Evolutionary conservation across 2,888 invertebrate species (phyloP), one percentile per base, ranked within the genome.

Genomic region (Brassicogethes aeneus): DNA sequence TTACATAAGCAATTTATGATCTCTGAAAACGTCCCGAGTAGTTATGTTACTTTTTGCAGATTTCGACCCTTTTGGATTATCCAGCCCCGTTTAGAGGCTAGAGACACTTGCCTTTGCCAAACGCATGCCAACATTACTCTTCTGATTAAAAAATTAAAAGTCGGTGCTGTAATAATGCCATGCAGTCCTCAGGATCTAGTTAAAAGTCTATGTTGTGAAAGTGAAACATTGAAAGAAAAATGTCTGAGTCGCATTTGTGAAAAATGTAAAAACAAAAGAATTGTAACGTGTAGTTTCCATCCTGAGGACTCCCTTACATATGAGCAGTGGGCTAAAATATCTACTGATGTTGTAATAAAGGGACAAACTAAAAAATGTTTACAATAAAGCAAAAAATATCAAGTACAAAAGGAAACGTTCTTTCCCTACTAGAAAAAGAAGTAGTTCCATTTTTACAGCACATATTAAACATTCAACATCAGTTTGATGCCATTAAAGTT

Each of bases 181-280:
- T 10, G 23, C 23, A 23, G 23, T 23, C 23, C 23, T 23, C 23
- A 23, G 23, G 23, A 23, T 23, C 23, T 23, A 23, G 23, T 23
- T 23, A 23, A 23, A 23, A 23, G 23, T 23, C 23, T 23, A 7
- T 23, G 23, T 23, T 23, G 23, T 23, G 23, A 23, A 23, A 23
- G 23, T 23, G 23, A 23, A 7, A 23, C 10, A 23, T 23, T 23
- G 23, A 23, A 23, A 23, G 23, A 23, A 23, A 23, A 23, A 23
- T 23, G 23, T 23, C 23, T 23, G 23, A 23, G 23, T 23, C 23
- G 23, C 23, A 23, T 23, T 23, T 23, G 23, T 23, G 10, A 23
- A 23, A 23, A 23, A 23, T 23, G 23, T 23, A 23, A 23, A 23
- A 23, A 23, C 23, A 23, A 23, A 23, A 23, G 23, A 23, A 23